Conservation (phyloP, 2,797 vertebrate species). For the Pseudochaenichthys georgianus region DNA sequence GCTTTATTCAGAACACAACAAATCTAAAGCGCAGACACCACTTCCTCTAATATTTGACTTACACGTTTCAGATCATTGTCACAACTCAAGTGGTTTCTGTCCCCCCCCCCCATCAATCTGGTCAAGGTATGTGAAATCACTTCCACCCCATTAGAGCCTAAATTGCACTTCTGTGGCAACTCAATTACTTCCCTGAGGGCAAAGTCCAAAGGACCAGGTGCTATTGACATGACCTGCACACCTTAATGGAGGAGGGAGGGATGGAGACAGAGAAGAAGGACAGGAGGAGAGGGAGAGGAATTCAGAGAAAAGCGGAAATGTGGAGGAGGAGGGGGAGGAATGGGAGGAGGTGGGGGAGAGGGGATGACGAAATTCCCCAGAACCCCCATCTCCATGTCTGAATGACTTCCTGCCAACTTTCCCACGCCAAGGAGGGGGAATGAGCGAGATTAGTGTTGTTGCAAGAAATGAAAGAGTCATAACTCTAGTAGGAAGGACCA, state of each 20-base stretch:
- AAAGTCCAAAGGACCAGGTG: conserved; percentile 32
- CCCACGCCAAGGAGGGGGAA: conserved; percentile 60
- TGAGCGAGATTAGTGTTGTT: conserved; percentile 63
- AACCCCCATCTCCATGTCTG: conserved; percentile 67
- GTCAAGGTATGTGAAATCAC: conserved; percentile 31
- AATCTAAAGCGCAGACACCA: no score
- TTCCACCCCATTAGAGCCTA: conserved; percentile 14
- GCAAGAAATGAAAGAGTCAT: conserved; percentile 54
- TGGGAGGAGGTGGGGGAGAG: conserved; percentile 8
- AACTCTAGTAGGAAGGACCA: conserved; percentile 25
- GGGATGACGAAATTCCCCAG: conserved; percentile 62
- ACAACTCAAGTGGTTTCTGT: conserved; percentile 9
- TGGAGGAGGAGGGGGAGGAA: not conserved
- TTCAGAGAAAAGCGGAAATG: conserved; percentile 15
- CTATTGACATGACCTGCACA: conserved; percentile 19
- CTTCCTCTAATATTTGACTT: conserved; percentile 5
- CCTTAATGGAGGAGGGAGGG: conserved; percentile 4
- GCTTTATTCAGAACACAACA: no score
- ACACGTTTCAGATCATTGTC: conserved; percentile 7
- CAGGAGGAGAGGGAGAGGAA: not conserved
- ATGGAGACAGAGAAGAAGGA: not conserved
- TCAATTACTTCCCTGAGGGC: conserved; percentile 28
- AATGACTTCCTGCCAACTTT: conserved; percentile 75
- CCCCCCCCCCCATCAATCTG: not conserved
- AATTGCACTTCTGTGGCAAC: conserved; percentile 24